These are phyloP conservation scores for Setipinna tenuifilis DNA, from an alignment of 2,797 vertebrate genomes.

Conservation along the genomic window DNA sequence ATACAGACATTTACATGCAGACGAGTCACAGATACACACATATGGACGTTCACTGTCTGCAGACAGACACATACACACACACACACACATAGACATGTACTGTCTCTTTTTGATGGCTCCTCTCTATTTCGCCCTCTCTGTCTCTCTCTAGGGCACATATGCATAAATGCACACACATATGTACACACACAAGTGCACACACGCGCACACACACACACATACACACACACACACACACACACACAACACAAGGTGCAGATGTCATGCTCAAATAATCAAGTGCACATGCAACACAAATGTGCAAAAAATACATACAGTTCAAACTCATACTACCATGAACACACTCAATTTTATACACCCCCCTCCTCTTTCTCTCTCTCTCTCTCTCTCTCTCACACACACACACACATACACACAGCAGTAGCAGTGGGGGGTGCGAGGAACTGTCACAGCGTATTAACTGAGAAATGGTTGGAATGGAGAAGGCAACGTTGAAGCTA, in stretches of 20 bases:
- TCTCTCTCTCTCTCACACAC: slow-evolving; percentile 21
- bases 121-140: not conserved
- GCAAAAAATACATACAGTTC: too few species aligned
- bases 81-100: slow-evolving; percentile 12
- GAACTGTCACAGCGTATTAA: slow-evolving; percentile 66
- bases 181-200: slow-evolving; percentile 54
- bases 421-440: slow-evolving; percentile 43
- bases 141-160: slow-evolving; percentile 54
- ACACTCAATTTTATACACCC: slow-evolving; percentile 16
- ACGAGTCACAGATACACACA: slow-evolving; percentile 42
- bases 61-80: slow-evolving; percentile 44
- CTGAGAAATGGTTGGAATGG: slow-evolving; percentile 57
- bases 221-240: slow-evolving; percentile 33
- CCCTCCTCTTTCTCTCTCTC: not conserved
- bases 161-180: slow-evolving; percentile 51
- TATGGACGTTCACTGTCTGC: slow-evolving; percentile 47
- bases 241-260: not conserved
- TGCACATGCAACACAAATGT: too few species aligned
- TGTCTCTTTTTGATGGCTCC: too few species aligned
- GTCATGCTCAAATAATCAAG: too few species aligned
- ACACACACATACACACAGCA: slow-evolving; percentile 46
- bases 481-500: slow-evolving; percentile 57
- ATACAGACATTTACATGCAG: slow-evolving; percentile 7
- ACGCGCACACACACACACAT: slow-evolving; percentile 37
- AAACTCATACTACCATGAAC: too few species aligned